Evolutionary conservation across 2,113 vertebrate species (phyloP), one percentile per base, ranked within the genome.

Genomic region (Vulpes lagopus): DNA sequence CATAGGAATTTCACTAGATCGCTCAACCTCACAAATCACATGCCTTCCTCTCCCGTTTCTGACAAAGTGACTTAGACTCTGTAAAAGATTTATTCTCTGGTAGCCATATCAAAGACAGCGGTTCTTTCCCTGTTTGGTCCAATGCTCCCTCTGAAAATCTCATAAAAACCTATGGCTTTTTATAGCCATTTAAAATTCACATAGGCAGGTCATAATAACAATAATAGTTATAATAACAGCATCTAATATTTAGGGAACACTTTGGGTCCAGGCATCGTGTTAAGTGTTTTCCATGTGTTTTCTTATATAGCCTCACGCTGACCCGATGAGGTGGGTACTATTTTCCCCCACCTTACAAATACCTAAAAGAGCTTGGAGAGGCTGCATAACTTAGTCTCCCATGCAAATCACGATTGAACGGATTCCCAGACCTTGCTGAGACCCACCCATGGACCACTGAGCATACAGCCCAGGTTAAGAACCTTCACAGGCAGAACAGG

Each of bases 101-200:
- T 1, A 38, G 38, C 12, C 49, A 32, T 32, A 35, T 65, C 49
- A 65, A 27, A 71, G 57, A 59, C 32, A 11, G 30, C 23, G 0
- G 11, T 55, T 91, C 86, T 85, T 49, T 57, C 32, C 16, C 38
- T 35, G 5, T 79, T 55, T 51, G 30, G 30, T 60, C 89, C 69
- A 80, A 81, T 93, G 23, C 14, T 81, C 16, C 76, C 53, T 82
- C 78, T 78, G 64, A 49, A 96, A 90, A 64, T 43, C n/a, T 82
- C 51, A 27, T 76, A 79, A 80, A 90, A 93, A 35, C 19, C 62
- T 64, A 14, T n/a, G 23, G 53, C 22, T 55, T 32, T 32, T 23
- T 35, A 23, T 6, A 20, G 53, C 15, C 30, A 90, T 14, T 95
- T 67, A 84, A 86, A 89, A 69, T 79, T 60, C 86, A 91, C 76